Evolutionary conservation across 2,113 vertebrate genomes (phyloP).

Genomic region (Oryzias woworae): DNA sequence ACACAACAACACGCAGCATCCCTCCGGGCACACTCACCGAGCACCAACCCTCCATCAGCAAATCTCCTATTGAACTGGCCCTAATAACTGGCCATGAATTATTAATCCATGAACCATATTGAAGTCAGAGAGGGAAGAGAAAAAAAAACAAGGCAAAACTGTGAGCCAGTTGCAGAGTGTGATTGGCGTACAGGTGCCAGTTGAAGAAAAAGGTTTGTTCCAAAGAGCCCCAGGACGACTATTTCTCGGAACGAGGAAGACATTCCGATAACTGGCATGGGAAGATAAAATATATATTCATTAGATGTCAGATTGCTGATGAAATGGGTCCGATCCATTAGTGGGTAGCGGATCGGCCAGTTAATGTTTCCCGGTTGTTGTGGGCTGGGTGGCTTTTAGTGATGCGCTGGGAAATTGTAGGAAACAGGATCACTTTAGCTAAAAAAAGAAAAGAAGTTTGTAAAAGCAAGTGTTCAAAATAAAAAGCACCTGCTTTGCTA

Average conservation of each 20-base stretch:
- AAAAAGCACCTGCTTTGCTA: constrained; percentile 42
- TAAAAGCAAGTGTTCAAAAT: constrained; percentile 58
- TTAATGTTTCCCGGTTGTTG: constrained; percentile 82
- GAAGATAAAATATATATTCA: constrained; percentile 89
- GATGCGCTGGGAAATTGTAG: constrained; percentile 62
- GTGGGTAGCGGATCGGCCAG: constrained; percentile 74
- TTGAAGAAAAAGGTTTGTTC: constrained; percentile 68
- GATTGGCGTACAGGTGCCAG: constrained; percentile 81
- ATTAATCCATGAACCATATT: constrained; percentile 83
- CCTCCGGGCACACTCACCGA: constrained; percentile 78
- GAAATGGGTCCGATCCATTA: constrained; percentile 87
- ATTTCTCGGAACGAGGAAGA: constrained; percentile 83
- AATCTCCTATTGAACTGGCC: constrained; percentile 84
- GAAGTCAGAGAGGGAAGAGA: constrained; percentile 72
- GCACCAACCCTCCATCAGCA: constrained; percentile 81
- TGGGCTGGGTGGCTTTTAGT: constrained; percentile 78
- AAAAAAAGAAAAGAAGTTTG: constrained; percentile 42
- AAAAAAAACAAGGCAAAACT: constrained; percentile 57
- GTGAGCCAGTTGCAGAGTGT: constrained; percentile 54
- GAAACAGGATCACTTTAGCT: constrained; percentile 67
- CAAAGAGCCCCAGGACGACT: constrained; percentile 81
- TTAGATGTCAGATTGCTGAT: constrained; percentile 86
- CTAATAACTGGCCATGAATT: constrained; percentile 87
- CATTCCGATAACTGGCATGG: constrained; percentile 83
- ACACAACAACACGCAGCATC: constrained; percentile 84